Evolutionary conservation across 2,113 vertebrate species (phyloP).

Genomic region (Protobothrops mucrosquamatus): DNA sequence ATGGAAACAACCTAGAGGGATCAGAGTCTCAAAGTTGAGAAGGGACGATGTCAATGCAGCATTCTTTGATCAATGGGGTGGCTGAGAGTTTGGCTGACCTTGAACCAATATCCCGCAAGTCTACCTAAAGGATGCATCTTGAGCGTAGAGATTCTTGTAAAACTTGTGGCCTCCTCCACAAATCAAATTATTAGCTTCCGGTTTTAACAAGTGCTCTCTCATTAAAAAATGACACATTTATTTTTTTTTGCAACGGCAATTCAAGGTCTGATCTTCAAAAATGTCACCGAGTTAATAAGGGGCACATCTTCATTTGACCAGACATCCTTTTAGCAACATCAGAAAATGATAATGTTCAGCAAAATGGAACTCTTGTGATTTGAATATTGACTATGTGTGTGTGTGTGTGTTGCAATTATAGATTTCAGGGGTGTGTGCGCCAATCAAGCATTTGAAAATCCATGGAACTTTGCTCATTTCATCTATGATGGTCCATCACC

Average conservation of each 20-base stretch:
- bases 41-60: neutral
- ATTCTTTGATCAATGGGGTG: neutral
- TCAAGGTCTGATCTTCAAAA: neutral
- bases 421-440: neutral
- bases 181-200: neutral
- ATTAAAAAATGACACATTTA: neutral
- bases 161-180: neutral
- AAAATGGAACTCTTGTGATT: neutral
- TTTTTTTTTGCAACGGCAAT: neutral
- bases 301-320: neutral
- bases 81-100: neutral
- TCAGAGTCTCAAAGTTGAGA: neutral
- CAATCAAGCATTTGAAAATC: neutral
- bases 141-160: no score
- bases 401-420: neutral
- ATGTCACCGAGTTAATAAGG: neutral
- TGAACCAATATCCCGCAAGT: neutral
- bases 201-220: neutral
- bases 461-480: neutral
- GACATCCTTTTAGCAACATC: neutral
- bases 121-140: neutral
- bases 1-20: constrained; percentile 20
- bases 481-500: neutral
- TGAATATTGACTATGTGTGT: no score
- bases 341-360: neutral